Evolutionary conservation across 2,113 vertebrate species (phyloP).

Genomic region (Bufo gargarizans): DNA sequence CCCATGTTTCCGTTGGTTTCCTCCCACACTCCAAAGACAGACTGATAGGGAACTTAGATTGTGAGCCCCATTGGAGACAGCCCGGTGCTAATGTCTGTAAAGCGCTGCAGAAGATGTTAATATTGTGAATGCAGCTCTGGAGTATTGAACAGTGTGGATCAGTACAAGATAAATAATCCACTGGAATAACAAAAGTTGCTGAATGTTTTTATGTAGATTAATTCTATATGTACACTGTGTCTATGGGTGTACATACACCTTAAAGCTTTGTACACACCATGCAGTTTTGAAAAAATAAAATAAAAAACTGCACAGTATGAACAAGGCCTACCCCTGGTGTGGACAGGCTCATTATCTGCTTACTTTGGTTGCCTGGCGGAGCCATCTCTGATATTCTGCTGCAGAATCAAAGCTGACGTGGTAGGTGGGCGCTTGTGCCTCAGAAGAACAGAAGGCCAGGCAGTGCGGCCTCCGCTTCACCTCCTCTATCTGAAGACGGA

Average conservation of each 20-base stretch:
- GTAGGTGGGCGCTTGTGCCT: slow-evolving; percentile 90
- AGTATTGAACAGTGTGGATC: not conserved
- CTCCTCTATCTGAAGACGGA: slow-evolving; percentile 84
- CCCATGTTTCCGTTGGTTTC: no score
- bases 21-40: no score
- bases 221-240: not conserved
- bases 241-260: no score
- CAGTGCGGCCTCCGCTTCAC: slow-evolving; percentile 86
- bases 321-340: not conserved
- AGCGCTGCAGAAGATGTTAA: not conserved
- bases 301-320: not conserved
- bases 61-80: no score
- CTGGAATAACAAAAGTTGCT: no score
- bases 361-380: slow-evolving; percentile 92
- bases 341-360: slow-evolving; percentile 53
- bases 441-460: slow-evolving; percentile 90
- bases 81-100: no score
- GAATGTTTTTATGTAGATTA: no score
- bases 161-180: not conserved
- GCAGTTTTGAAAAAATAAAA: not conserved
- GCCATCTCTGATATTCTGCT: slow-evolving; percentile 89
- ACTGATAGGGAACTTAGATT: no score
- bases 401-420: slow-evolving; percentile 89
- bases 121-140: not conserved
- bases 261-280: not conserved